Base-by-base conservation (phyloP, 2,888 invertebrate genomes). In the Fissipunctia ypsillon region DNA sequence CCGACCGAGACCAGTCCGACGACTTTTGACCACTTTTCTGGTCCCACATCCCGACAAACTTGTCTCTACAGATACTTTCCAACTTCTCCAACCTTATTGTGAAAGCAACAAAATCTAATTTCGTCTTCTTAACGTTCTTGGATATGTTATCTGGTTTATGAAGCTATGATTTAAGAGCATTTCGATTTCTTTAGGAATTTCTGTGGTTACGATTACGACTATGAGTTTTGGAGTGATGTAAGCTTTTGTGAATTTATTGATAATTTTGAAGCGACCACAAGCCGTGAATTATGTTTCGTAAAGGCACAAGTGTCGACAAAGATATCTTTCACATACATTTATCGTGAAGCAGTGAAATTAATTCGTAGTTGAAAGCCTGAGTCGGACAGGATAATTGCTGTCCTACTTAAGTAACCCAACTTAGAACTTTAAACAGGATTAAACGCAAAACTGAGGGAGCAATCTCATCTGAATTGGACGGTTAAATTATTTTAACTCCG, bases 141-240 rank as follows among this genome's bases (percentile, higher is more conserved):
- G 41, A 35, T 35, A 28, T 43, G 60, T 64, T 54, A 38, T 72
- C 56, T 63, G 59, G 71, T 87, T 78, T 83, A 79, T 84, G 88
- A 85, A 90, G 90, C 94, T 94, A 95, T 94, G 94, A 95, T 95
- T 95, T 94, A 92, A 93, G 89, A 90, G 89, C 90, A 91, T 94
- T 96, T 95, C 95, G 95, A 93, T 96, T 96, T 95, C 95, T 93
- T 93, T 95, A 94, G 95, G 95, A 96, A 95, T 96, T 94, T 91
- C 35, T 87, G 84, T 87, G 88, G 89, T 90, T 89, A 88, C 85
- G 87, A 88, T 84, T 87, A 88, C 85, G 85, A 80, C 78, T 87
- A 88, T 84, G 80, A 87, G 86, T 87, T 88, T 83, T 81, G 82
- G 77, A 78, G 79, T 83, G 79, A 88, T 84, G 81, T 78, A 84